Base-by-base conservation (phyloP, 2,113 vertebrate species). In the Silurus glanis region DNA sequence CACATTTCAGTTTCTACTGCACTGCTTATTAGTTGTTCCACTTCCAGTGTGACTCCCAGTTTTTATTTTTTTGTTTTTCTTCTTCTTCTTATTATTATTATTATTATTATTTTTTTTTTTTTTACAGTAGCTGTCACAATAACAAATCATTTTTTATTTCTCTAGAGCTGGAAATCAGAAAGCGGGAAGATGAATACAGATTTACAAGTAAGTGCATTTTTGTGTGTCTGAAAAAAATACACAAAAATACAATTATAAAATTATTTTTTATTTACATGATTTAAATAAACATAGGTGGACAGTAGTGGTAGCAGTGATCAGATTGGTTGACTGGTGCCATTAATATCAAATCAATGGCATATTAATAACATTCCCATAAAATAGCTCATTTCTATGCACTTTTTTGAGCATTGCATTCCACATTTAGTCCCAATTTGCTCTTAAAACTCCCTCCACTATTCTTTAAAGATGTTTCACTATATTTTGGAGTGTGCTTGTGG, bases 161-260 rank as follows among this genome's bases (percentile, higher is more conserved):
- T 95, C 61, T 96, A 97, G 97, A 97, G 92, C 95, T 97, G 95
- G 96, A 97, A 92, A 96, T 96, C 92, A 96, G 96, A 96, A 96
- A 96, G 95, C 96, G 96, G 89, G 96, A 97, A 93, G 96, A 97
- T 95, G 96, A 97, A 90, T 97, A 97, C 96, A 96, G 96, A 96
- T 96, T 97, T 92, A 96, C 97, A 97, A 97, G 97, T 97, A 96
- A 97, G 97, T 96, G 91, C 23, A 45, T 79, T 72, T 55, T 58
- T 1, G 2, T 2, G 2, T 53, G 49, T 6, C 7, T 76, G 12
- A 55, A 76, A 23, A 9, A n/a, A 53, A 55, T 25, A 16, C 16
- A n/a, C 12, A 6, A 53, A 53, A 75, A n/a, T 16, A 75, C n/a
- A 23, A 25, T 71, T 25, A 47, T 45, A 75, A 51, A 23, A 25